Conservation (phyloP, 2,113 vertebrate species). For the Embiotoca jacksoni region DNA sequence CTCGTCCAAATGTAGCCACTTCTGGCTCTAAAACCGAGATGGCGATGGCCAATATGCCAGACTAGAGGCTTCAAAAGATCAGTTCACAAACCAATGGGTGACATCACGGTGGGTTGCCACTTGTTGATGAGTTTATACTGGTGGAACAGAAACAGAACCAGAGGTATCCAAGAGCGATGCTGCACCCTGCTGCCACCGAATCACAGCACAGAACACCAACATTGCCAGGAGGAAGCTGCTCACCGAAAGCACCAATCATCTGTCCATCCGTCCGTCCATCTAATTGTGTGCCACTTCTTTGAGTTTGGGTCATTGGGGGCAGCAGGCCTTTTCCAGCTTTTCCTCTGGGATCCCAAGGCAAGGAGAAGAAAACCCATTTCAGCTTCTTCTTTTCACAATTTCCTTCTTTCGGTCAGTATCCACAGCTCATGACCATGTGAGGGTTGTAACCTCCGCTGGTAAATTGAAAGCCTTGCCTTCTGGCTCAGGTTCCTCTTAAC, state of each 20-base stretch:
- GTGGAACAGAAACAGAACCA: neutral
- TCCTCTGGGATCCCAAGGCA: neutral
- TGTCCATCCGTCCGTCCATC: neutral
- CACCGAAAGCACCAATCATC: conserved; percentile 23
- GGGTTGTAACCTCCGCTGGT: neutral
- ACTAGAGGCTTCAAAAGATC: too few relatives aligned
- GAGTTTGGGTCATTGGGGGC: neutral
- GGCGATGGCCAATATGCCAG: too few relatives aligned
- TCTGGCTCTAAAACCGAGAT: too few relatives aligned
- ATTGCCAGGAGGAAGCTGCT: conserved; percentile 6
- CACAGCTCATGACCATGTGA: neutral
- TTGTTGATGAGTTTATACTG: neutral
- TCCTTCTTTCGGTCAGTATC: conserved; percentile 11
- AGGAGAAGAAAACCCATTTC: too few relatives aligned
- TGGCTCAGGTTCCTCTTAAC: conserved; percentile 3
- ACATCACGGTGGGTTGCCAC: too few relatives aligned
- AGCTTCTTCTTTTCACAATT: neutral
- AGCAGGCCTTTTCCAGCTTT: conserved; percentile 3
- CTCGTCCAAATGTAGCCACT: too few relatives aligned
- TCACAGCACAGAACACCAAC: neutral
- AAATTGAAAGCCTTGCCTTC: conserved; percentile 8
- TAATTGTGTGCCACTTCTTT: conserved; percentile 21
- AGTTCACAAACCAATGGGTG: too few relatives aligned
- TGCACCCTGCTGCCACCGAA: conserved; percentile 9
- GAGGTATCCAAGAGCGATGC: neutral